Evolutionary conservation across 2,888 invertebrate genomes (phyloP), one percentile per base, ranked within the genome.

Genomic region (Euproctis similis): DNA sequence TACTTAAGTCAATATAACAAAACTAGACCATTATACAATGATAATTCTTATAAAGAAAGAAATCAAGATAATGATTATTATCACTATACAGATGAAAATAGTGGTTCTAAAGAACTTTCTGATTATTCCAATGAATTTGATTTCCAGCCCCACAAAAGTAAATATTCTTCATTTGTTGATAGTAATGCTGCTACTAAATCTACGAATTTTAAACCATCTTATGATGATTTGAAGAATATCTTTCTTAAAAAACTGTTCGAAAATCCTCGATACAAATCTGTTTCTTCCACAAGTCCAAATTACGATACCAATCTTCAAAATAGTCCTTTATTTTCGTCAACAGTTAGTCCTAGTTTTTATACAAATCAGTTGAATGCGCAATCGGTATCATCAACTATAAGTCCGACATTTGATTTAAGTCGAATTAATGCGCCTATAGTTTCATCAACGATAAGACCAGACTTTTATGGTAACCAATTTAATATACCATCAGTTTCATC

Each of bases 101-200:
- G n/a, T 8, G 11, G 20, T 8, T 26, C 71, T 0, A 74, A 73
- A 49, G 81, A 82, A 36, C 63, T 67, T n/a, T 59, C 52, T 22
- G 67, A 84, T 41, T 75, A 77, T 41, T 71, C 70, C 0, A 39
- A 58, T 23, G 77, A 76, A 45, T 49, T 46, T 8, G 54, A 65
- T 8, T 68, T 70, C 8, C 53, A 53, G 25, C 72, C 74, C 0
- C 61, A 75, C 37, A 59, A 29, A 33, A 70, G 65, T 13, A 78
- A 80, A 54, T 80, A 52, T 30, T 28, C 57, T 1, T 9, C 35
- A 0, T 60, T 60, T 24, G 24, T 38, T 9, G 37, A 49, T n/a
- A 41, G 39, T 2, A 46, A 48, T 8, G 43, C 39, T 23, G 35
- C 27, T 8, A 24, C 38, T 10, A 42, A 33, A 8, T 41, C 60